A percentile compares a stretch with the other conserved stretches of the same genome.
These are phyloP conservation scores for Choloepus didactylus DNA, from an alignment of 2,797 vertebrate species.

Conservation along the genomic window DNA sequence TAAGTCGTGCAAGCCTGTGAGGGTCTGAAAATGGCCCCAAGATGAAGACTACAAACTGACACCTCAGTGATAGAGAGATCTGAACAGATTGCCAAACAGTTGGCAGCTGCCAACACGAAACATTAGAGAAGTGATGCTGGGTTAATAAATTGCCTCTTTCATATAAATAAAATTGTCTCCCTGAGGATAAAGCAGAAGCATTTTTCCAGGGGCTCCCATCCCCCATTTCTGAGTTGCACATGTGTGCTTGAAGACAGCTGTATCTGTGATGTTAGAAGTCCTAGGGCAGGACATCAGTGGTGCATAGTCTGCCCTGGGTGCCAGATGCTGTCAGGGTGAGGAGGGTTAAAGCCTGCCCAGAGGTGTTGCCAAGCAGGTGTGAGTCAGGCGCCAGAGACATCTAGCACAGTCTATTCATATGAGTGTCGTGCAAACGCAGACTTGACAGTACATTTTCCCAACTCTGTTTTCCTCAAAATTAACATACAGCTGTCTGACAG, in stretches of 20 bases:
- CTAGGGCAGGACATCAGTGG: neutral
- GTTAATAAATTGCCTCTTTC: constrained; percentile 84
- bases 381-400: too few relatives aligned
- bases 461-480: neutral
- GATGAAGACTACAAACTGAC: constrained; percentile 96
- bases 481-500: neutral
- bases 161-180: neutral
- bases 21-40: constrained; percentile 96
- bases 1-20: constrained; percentile 95
- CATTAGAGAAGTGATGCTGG: constrained; percentile 82
- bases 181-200: neutral
- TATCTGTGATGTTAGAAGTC: neutral
- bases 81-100: constrained; percentile 98
- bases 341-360: neutral
- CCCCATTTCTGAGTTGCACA: neutral
- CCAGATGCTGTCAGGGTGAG: neutral
- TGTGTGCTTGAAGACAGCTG: neutral
- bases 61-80: constrained; percentile 95
- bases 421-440: neutral
- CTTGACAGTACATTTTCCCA: neutral
- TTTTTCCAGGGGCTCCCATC: neutral
- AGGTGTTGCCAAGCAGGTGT: neutral
- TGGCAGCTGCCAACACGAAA: constrained; percentile 89
- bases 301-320: neutral
- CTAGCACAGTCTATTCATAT: neutral